Base-by-base conservation (phyloP, 2,888 invertebrate species). In the Caenorhabditis wallacei region DNA sequence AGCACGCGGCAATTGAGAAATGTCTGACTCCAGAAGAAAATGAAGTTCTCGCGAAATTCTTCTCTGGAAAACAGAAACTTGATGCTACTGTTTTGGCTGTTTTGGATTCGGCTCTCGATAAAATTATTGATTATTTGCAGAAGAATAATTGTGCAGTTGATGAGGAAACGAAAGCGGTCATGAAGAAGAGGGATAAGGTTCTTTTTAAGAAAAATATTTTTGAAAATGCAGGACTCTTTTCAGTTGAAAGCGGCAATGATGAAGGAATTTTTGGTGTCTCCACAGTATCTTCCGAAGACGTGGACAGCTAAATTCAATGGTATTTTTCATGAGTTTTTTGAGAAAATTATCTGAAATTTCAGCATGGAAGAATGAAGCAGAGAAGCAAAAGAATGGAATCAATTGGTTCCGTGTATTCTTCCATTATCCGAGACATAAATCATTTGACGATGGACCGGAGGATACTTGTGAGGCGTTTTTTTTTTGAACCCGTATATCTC, bases 361-460 rank as follows among this genome's bases (percentile, higher is more conserved):
- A 81, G 86, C 83, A 54, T 81, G 84, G 81, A 79, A 81, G n/a
- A 18, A 56, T 20, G 84, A 84, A 53, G 80, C 84, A 8, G 75
- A 79, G 26, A 83, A 79, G 54, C 82, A 86, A 64, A 86, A 78
- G 40, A 59, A 71, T 54, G 86, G 86, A 7, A 59, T 86, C 53
- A 86, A 86, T 64, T 86, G 84, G 84, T 80, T 79, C 63, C 81
- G 84, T 22, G 57, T 86, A 1, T 40, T 81, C 5, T 81, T 86
- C 64, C 68, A 48, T 35, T 84, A 86, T 18, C 86, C 86, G 0
- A 79, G 63, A 35, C 86, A 86, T 40, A 86, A 86, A 46, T 82
- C 84, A 18, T 82, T 86, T 56, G 83, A 80, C 30, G 86, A 86
- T 69, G 86, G 86, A 46, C 86, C 86, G 10, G 84, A 83, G 35